Conservation (phyloP, 2,888 invertebrate genomes). For the Prenolepis imparis region DNA sequence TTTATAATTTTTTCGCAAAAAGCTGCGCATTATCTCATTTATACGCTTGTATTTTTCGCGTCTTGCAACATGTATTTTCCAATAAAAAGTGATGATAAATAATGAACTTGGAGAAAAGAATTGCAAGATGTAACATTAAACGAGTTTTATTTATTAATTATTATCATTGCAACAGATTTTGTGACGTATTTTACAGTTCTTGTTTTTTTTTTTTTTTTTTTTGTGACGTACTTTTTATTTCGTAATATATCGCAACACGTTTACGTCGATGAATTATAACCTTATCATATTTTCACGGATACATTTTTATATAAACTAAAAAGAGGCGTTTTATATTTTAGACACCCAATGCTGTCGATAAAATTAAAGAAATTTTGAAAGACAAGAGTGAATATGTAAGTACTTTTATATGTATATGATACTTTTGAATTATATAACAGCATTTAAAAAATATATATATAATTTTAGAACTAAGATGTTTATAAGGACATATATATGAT, state of each 20-base stretch:
- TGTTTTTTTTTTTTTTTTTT: neutral
- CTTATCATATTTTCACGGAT: neutral
- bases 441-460: neutral
- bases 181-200: neutral
- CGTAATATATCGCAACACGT: constrained; percentile 13
- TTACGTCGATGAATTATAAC: neutral
- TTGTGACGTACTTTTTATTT: constrained; percentile 13
- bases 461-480: constrained; percentile 20
- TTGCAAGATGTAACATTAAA: neutral
- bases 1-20: neutral
- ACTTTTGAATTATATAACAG: neutral
- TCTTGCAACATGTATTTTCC: neutral
- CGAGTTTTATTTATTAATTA: neutral
- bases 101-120: neutral
- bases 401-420: constrained; percentile 61
- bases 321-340: constrained; percentile 81
- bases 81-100: neutral
- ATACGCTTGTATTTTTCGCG: neutral
- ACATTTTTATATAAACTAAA: constrained; percentile 23
- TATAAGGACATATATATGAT: neutral
- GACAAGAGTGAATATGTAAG: constrained; percentile 91
- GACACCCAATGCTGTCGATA: constrained; percentile 94
- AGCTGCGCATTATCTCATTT: neutral
- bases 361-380: constrained; percentile 93
- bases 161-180: neutral